Evolutionary conservation across 2,888 invertebrate species (phyloP), one percentile per base, ranked within the genome.

Genomic region (Masnerella sp.): DNA sequence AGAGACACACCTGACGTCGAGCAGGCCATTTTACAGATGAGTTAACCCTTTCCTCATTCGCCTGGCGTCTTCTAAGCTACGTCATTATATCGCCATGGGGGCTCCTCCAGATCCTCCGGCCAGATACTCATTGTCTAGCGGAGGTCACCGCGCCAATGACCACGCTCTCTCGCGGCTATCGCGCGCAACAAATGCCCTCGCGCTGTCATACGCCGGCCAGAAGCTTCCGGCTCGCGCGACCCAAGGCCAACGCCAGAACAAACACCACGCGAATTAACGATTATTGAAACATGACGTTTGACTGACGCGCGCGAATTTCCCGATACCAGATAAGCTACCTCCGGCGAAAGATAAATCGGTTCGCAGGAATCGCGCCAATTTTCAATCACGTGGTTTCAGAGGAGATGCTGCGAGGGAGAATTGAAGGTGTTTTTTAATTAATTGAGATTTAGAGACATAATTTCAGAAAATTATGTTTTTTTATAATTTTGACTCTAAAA

Each of bases 1-100:
- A 52, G 32, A 64, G 77, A 72, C 78, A 78, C 80, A 78, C 80
- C 79, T 80, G 79, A 79, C 79, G 76, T 79, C 72, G 61, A 45
- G 62, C 76, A 69, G 51, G 74, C 77, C 74, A 79, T 78, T 79
- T 80, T 74, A 80, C 79, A 78, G 80, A 77, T 77, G 79, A 80
- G 75, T 78, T 73, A 74, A 76, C 59, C 59, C 52, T 59, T 52
- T 74, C 77, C 77, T 77, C 71, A 65, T 76, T 74, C 58, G 70
- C 69, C 65, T 65, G 72, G 73, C 69, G 75, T 75, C 75, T 78
- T 68, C 67, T 65, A 65, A 40, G 74, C 73, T 68, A 58, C 76
- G 71, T 78, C 76, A 78, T 77, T 77, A 75, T 76, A 77, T 76
- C 77, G 69, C 77, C 69, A 61, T 75, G 68, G 74, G 59, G 71